Base-by-base conservation (phyloP, 2,113 vertebrate genomes). In the Caloenas nicobarica region DNA sequence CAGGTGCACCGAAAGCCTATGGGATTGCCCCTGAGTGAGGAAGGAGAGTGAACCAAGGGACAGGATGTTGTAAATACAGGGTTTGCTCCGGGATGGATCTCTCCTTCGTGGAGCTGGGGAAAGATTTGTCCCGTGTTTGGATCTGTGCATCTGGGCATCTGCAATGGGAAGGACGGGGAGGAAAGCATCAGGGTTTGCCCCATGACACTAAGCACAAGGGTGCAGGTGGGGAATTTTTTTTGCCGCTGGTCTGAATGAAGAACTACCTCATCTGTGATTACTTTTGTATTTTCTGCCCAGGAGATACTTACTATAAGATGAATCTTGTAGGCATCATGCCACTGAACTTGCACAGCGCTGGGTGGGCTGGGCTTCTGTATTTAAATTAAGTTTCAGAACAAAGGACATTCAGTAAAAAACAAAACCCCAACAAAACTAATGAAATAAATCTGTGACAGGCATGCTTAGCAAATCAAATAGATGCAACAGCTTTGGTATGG, bases 251-350 rank as follows among this genome's bases (percentile, higher is more conserved):
- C 13, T 62, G 62, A 57, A 51, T 12, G 31, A 89, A 74, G 18
- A 92, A 79, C 19, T 8, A 57, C 13, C 11, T 89, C 17, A 62
- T 24, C 22, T 51, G 16, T 38, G 8, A 78, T 38, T 85, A n/a
- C 60, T 86, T 58, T 65, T 1, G 0, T 25, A 34, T 86, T 73
- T 77, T 83, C 64, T 60, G 38, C 42, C 18, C 23, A 50, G 31
- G 13, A 70, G 50, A 46, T 33, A 29, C 17, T 69, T 33, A 29
- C 17, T 69, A 74, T 9, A 38, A 8, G 51, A 86, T 51, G 40
- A 22, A 64, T 15, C 22, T 3, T 2, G 1, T 56, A 81, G 46
- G 50, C 57, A 88, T 44, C 0, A 0, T 36, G 24, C 28, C 0
- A 1, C 34, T 78, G 51, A 68, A n/a, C 19, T 61, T 58, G 24